Base-by-base conservation (phyloP, 2,888 invertebrate genomes). In the Charanyca ferruginea region DNA sequence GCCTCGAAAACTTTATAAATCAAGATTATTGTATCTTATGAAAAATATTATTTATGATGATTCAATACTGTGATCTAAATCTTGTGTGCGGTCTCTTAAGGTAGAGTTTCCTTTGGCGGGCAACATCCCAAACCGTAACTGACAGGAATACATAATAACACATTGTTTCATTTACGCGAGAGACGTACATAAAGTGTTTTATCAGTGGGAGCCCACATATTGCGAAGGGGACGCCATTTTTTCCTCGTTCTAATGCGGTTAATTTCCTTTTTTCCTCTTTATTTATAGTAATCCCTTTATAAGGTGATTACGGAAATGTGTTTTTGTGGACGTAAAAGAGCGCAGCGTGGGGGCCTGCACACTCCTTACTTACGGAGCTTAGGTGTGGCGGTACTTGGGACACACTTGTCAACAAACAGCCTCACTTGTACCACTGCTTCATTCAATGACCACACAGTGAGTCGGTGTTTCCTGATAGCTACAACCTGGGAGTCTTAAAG, bases 271-370 rank as follows among this genome's bases (percentile, higher is more conserved):
- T 88, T 95, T 95, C 95, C 95, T 95, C 91, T 95, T 95, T 95
- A 95, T 95, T 95, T 95, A 95, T 95, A 94, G 95, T 95, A 95
- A 95, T 95, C 95, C 94, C 95, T 94, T 94, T 95, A 95, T 95
- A 95, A 95, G 95, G 94, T 95, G 95, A 95, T 95, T 95, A 95
- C 95, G 91, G 94, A 94, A 95, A 95, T 95, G 95, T 95, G 94
- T 95, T 95, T 93, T 94, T 93, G 93, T 91, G 94, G 92, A 94
- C 92, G 94, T 94, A 93, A 94, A 94, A 94, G 93, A 94, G 91
- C 95, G 91, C 95, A 91, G 93, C 92, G 88, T 91, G 95, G 94
- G 93, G 93, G 82, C 87, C 81, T 76, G 83, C 87, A 86, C 84
- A 85, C 82, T 88, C 60, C 47, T 62, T 58, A 61, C 77, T 90